Conservation (phyloP, 2,113 vertebrate genomes). For the Addax nasomaculatus region DNA sequence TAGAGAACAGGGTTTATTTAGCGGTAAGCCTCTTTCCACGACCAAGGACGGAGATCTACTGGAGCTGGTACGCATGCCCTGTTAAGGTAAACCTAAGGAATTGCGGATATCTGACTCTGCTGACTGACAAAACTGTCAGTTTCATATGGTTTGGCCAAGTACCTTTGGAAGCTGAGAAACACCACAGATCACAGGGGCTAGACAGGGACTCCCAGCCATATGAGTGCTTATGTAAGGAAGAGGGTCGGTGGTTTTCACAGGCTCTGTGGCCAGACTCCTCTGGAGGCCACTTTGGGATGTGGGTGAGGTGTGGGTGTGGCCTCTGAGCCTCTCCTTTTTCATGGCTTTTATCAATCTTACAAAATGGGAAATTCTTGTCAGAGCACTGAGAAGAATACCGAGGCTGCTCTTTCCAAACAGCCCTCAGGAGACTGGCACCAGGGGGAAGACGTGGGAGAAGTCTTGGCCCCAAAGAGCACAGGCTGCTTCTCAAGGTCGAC, state of each 20-base stretch:
- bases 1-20: background rate
- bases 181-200: background rate
- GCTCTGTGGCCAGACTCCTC: background rate
- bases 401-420: background rate
- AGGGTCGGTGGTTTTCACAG: background rate
- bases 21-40: rapidly evolving
- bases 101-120: background rate
- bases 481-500: background rate
- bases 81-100: background rate
- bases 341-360: background rate
- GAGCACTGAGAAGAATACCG: background rate
- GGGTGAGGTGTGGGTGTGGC: background rate
- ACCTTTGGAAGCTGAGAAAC: background rate
- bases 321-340: background rate
- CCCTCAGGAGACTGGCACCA: background rate
- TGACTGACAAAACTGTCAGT: background rate
- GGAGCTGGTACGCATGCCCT: rapidly evolving
- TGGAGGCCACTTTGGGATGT: background rate
- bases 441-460: rapidly evolving
- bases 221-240: background rate
- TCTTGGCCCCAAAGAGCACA: background rate
- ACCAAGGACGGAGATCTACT: rapidly evolving
- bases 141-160: rapidly evolving
- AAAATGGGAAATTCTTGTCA: background rate
- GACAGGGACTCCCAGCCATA: background rate